Evolutionary conservation across 2,113 vertebrate species (phyloP).

Genomic region (Perca flavescens): DNA sequence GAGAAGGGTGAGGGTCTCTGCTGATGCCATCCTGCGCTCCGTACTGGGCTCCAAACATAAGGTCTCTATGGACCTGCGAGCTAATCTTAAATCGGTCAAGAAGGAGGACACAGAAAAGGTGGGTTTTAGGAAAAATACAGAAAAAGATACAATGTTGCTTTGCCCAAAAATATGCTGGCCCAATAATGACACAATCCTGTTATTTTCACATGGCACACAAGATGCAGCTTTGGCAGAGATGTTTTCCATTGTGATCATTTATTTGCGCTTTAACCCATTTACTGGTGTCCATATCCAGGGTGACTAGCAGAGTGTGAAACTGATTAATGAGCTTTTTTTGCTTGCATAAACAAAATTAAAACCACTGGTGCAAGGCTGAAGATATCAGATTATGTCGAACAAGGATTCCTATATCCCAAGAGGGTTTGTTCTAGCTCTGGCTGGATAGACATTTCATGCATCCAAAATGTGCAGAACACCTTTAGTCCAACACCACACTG

Average conservation of each 20-base stretch:
- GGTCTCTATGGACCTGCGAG: slow-evolving; percentile 96
- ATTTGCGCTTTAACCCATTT: background rate
- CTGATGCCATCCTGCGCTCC: slow-evolving; percentile 95
- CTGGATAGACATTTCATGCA: background rate
- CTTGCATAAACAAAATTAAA: background rate
- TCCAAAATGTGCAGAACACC: background rate
- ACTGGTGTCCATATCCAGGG: background rate
- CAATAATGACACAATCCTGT: background rate
- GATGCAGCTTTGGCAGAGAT: background rate
- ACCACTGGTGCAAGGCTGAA: background rate
- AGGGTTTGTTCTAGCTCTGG: background rate
- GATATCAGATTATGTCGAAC: background rate
- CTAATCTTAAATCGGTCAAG: slow-evolving; percentile 98
- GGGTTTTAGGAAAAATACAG: slow-evolving; percentile 10
- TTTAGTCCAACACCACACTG: background rate
- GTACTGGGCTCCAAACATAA: slow-evolving; percentile 98
- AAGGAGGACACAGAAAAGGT: slow-evolving; percentile 99
- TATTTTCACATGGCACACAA: background rate
- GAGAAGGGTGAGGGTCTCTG: slow-evolving; percentile 92
- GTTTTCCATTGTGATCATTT: background rate
- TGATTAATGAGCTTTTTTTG: background rate
- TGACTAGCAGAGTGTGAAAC: background rate
- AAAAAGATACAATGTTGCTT: too few relatives aligned
- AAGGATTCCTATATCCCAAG: background rate
- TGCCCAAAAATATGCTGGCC: background rate